Conservation (phyloP, 2,888 invertebrate genomes). For the Petrolisthes cinctipes region DNA sequence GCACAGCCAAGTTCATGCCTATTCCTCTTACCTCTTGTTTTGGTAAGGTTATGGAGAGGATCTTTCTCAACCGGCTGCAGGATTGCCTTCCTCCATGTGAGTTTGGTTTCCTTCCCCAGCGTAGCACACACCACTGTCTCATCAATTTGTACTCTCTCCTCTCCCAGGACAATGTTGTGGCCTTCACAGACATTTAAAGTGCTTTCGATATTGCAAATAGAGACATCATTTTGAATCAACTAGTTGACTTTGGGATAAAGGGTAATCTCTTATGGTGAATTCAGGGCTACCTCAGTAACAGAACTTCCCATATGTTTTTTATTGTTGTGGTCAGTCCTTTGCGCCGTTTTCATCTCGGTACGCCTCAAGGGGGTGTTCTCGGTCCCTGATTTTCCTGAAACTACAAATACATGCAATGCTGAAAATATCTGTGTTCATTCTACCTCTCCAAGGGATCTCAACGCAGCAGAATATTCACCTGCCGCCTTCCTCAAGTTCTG, state of each 20-base stretch:
- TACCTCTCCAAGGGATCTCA: slow-evolving; percentile 10
- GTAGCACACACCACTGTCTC: slow-evolving; percentile 29
- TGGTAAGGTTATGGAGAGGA: slow-evolving; percentile 17
- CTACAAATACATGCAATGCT: slow-evolving; percentile 20
- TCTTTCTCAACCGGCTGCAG: slow-evolving; percentile 17
- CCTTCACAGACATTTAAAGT: slow-evolving; percentile 26
- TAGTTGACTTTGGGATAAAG: slow-evolving; percentile 24
- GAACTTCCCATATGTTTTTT: slow-evolving; percentile 11
- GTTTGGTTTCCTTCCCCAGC: slow-evolving; percentile 14
- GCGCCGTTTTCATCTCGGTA: background rate
- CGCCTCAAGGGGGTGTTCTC: slow-evolving; percentile 30
- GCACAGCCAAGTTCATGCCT: slow-evolving; percentile 27
- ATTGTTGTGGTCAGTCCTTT: slow-evolving; percentile 3
- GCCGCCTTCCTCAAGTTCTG: background rate
- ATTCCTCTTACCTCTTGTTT: slow-evolving; percentile 22
- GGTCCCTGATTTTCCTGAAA: slow-evolving; percentile 8
- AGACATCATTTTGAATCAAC: too few relatives aligned
- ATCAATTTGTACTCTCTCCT: background rate
- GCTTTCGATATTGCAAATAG: too few relatives aligned
- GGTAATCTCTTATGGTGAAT: slow-evolving; percentile 26
- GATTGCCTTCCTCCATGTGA: slow-evolving; percentile 3
- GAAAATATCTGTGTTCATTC: slow-evolving; percentile 33
- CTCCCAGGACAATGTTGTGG: slow-evolving; percentile 26
- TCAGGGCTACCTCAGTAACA: slow-evolving; percentile 18
- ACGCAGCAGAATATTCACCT: slow-evolving; percentile 17